These are phyloP conservation scores for Symphodus melops DNA, from an alignment of 2,113 vertebrate genomes.

Conservation along the genomic window DNA sequence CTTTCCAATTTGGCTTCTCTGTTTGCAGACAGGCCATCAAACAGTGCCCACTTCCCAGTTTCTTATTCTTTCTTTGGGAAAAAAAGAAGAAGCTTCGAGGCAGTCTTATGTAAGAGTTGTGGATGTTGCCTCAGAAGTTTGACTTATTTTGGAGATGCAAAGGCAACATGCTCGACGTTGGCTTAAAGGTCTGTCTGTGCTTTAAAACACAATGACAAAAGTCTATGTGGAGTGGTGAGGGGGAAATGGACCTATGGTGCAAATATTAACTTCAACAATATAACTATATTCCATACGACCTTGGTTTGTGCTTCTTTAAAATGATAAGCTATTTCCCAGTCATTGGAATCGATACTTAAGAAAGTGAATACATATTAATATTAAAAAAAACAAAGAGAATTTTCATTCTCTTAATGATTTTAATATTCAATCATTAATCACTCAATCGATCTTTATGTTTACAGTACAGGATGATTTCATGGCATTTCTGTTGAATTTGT, in stretches of 20 bases:
- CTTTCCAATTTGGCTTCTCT: slow-evolving; percentile 50
- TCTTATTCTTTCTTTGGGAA: not conserved
- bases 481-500: too few species aligned
- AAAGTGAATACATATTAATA: too few species aligned
- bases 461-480: too few species aligned
- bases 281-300: too few species aligned
- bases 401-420: too few species aligned
- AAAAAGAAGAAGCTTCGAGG: not conserved
- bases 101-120: slow-evolving; percentile 21
- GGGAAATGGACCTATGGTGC: not conserved
- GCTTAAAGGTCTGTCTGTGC: slow-evolving; percentile 10
- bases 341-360: too few species aligned
- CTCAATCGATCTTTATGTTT: too few species aligned
- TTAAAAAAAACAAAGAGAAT: too few species aligned
- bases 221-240: not conserved
- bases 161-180: slow-evolving; percentile 41
- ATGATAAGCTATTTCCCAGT: too few species aligned
- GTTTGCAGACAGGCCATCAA: slow-evolving; percentile 42
- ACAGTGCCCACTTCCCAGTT: slow-evolving; percentile 13
- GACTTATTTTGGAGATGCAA: slow-evolving; percentile 18
- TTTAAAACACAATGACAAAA: slow-evolving; percentile 8
- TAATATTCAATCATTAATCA: too few species aligned
- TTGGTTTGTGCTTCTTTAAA: too few species aligned
- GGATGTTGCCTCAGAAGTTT: slow-evolving; percentile 34
- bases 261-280: too few species aligned